Percentiles rank a stretch among this genome's conserved stretches.
phyloP scores from a whole-genome alignment of 2,797 vertebrate species.

The Coreius guichenoti region DNA sequence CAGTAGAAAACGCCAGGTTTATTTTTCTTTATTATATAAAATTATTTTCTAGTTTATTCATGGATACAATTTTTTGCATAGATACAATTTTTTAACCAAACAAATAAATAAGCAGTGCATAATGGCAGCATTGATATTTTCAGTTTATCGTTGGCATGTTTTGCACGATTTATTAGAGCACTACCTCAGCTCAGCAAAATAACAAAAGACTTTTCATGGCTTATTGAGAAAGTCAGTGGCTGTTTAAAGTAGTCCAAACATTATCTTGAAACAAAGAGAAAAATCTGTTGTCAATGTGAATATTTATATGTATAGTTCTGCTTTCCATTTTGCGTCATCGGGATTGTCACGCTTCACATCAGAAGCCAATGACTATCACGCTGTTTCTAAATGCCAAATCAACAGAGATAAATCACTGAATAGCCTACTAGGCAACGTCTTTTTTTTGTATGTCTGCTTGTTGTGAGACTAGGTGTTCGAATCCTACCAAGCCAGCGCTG shows the following conservation, averaged over 20 bases:
- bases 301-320: conserved; percentile 41
- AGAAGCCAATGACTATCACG: conserved; percentile 35
- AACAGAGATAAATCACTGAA: conserved; percentile 47
- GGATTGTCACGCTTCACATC: conserved; percentile 31
- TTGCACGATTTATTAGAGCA: not conserved
- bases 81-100: not conserved
- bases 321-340: conserved; percentile 45
- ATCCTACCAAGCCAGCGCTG: conserved; percentile 23
- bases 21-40: not conserved
- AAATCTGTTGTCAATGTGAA: conserved; percentile 33
- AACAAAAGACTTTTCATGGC: conserved; percentile 22
- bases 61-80: not conserved
- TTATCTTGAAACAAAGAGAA: conserved; percentile 35
- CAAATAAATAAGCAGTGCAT: not conserved
- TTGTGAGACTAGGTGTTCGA: conserved; percentile 36
- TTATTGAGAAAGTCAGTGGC: not conserved
- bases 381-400: conserved; percentile 31
- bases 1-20: not conserved
- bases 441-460: conserved; percentile 33
- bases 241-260: conserved; percentile 28
- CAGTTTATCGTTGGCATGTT: not conserved
- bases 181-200: not conserved
- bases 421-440: conserved; percentile 22
- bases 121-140: not conserved
- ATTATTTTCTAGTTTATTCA: not conserved